Evolutionary conservation across 1,140 invertebrate species (phyloP).

Genomic region (Streblospio benedicti): DNA sequence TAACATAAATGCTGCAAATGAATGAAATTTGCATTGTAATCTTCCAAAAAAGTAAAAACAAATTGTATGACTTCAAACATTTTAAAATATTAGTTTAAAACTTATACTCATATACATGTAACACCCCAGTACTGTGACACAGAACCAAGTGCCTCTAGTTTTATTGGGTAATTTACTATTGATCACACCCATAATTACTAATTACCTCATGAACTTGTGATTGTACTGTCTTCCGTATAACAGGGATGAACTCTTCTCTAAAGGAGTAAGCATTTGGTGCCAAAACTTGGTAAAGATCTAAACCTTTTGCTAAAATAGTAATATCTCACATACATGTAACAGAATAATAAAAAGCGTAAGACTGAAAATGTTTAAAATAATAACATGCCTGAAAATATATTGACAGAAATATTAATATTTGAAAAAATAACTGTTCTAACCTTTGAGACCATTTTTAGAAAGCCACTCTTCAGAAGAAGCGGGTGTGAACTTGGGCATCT

Average conservation of each 20-base stretch:
- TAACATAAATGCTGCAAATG: too few species aligned
- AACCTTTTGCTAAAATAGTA: slow-evolving; percentile 35
- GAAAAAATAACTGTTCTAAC: slow-evolving; percentile 18
- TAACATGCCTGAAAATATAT: neutral
- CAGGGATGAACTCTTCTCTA: slow-evolving; percentile 45
- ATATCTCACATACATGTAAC: neutral
- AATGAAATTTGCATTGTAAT: too few species aligned
- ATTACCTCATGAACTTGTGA: slow-evolving; percentile 47
- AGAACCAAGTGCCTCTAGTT: too few species aligned
- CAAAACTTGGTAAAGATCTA: slow-evolving; percentile 46
- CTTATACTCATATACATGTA: neutral
- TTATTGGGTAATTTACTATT: too few species aligned
- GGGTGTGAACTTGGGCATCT: slow-evolving; percentile 41
- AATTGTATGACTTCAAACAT: too few species aligned
- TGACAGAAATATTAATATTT: slow-evolving; percentile 3
- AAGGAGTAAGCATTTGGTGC: slow-evolving; percentile 46
- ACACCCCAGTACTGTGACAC: too few species aligned
- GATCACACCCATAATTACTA: neutral
- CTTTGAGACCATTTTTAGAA: slow-evolving; percentile 43
- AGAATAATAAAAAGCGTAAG: neutral
- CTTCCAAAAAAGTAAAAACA: too few species aligned
- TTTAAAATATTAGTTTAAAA: neutral
- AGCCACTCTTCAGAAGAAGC: slow-evolving; percentile 43
- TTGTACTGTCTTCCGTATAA: slow-evolving; percentile 45
- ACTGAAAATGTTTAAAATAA: neutral